Evolutionary conservation across 2,797 vertebrate species (phyloP).

Genomic region (Myotis daubentonii): DNA sequence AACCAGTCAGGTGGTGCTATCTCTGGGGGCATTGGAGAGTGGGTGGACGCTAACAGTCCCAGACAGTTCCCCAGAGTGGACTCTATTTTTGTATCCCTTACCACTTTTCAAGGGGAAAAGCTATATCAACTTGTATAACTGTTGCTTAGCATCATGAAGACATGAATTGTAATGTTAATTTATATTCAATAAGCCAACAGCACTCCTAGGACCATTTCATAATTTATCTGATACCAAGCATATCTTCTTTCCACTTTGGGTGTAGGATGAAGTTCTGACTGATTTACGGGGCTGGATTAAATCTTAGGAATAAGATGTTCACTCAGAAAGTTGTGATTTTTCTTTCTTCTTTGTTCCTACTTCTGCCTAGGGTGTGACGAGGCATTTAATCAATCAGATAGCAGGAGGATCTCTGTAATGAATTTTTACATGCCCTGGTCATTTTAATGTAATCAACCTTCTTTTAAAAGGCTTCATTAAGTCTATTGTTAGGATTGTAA

Average conservation of each 20-base stretch:
- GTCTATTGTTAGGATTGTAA: conserved; percentile 70
- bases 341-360: conserved; percentile 47
- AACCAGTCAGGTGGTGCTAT: not conserved
- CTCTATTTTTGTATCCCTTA: not conserved
- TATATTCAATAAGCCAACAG: not conserved
- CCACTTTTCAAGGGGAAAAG: conserved; percentile 32
- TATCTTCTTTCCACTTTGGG: not conserved
- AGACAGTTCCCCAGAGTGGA: not conserved
- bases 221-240: not conserved
- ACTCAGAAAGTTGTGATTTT: conserved; percentile 44
- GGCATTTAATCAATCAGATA: conserved; percentile 49
- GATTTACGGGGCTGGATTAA: not conserved
- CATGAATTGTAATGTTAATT: not conserved
- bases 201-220: not conserved
- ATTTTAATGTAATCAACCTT: conserved; percentile 63
- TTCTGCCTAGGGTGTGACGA: conserved; percentile 39
- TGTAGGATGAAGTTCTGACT: not conserved
- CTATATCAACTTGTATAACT: not conserved
- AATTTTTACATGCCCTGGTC: conserved; percentile 55
- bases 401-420: conserved; percentile 35
- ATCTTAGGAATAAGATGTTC: not conserved
- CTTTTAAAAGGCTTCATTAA: conserved; percentile 73
- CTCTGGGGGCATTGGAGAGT: not conserved
- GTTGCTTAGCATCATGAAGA: not conserved
- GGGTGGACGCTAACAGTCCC: not conserved